phyloP scores from a whole-genome alignment of 2,888 invertebrate species.

The Euplagia quadripunctaria region DNA sequence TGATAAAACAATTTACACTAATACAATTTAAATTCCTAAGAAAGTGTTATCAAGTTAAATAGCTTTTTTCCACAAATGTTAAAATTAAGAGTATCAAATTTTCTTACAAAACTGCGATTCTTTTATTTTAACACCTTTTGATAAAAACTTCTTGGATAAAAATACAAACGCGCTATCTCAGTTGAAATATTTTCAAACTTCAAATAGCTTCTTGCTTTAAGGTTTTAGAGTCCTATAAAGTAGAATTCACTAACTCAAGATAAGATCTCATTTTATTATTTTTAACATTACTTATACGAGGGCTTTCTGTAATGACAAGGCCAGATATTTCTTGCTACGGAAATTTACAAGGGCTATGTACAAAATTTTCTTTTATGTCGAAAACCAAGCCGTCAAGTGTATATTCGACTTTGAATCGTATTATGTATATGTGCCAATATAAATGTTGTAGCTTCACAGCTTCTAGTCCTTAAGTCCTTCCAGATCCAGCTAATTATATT shows the following conservation, averaged over 20 bases:
- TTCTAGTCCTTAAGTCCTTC: no score
- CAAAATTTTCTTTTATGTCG: background rate
- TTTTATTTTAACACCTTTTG: conserved; percentile 25
- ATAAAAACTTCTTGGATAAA: conserved; percentile 35
- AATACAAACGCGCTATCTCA: conserved; percentile 15
- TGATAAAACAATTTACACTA: conserved; percentile 3
- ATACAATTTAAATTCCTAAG: conserved; percentile 3
- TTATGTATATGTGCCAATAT: no score
- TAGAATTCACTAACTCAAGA: conserved; percentile 23
- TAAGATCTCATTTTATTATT: conserved; percentile 38
- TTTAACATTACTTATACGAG: conserved; percentile 19
- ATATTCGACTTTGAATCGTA: no score
- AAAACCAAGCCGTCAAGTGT: background rate
- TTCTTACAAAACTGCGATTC: conserved; percentile 12
- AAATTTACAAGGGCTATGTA: background rate
- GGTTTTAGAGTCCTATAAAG: conserved; percentile 41
- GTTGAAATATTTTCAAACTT: conserved; percentile 40
- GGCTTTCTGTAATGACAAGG: conserved; percentile 7
- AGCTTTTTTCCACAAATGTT: conserved; percentile 24
- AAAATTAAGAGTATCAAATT: conserved; percentile 37
- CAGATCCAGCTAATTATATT: no score
- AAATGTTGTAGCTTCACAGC: no score
- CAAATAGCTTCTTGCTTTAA: conserved; percentile 16
- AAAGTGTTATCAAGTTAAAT: conserved; percentile 14
- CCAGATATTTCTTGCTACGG: background rate